Evolutionary conservation across 1,140 invertebrate genomes (phyloP), one percentile per base, ranked within the genome.

Genomic region (Zaprionus africanus): DNA sequence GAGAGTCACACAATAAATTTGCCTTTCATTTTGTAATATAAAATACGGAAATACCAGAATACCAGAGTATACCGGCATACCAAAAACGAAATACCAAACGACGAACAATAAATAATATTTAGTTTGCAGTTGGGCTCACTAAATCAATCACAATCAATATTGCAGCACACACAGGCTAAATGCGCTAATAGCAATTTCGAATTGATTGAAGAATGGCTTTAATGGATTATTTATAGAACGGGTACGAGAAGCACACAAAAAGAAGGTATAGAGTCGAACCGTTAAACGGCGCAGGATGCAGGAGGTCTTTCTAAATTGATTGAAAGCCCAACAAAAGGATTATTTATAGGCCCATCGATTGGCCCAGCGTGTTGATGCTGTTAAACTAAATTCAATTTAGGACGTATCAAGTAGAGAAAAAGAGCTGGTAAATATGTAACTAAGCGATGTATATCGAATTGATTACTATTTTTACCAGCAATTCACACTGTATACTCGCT

Each of bases 91-190:
- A 46, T 11, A 17, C 41, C n/a, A 11, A 46, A 46, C 7, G n/a
- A 2, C 41, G 41, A 46, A 46, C 56, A 54, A 73, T 77, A 86
- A 83, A 81, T 70, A 87, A 74, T 74, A 64, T 86, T 82, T 76
- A 68, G 76, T 56, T 68, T 67, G 54, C 46, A 51, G 65, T 57
- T 59, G 61, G 65, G 65, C 51, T 60, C 63, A 60, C 84, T 64
- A 81, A 88, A 87, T 88, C 84, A 87, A 87, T 88, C 84, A 87
- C 80, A 78, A 84, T 85, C 82, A 84, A 85, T 75, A 81, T 78
- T 71, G 73, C 70, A 86, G 76, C 31, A 65, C 49, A 53, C 51
- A 70, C 73, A 68, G 22, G 43, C n/a, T 46, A 78, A 69, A 81
- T 62, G 49, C 22, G 36, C 58, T 63, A 70, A 63, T 69, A 62